These are phyloP conservation scores for Aramus guarauna DNA, from an alignment of 2,113 vertebrate genomes.

Conservation along the genomic window DNA sequence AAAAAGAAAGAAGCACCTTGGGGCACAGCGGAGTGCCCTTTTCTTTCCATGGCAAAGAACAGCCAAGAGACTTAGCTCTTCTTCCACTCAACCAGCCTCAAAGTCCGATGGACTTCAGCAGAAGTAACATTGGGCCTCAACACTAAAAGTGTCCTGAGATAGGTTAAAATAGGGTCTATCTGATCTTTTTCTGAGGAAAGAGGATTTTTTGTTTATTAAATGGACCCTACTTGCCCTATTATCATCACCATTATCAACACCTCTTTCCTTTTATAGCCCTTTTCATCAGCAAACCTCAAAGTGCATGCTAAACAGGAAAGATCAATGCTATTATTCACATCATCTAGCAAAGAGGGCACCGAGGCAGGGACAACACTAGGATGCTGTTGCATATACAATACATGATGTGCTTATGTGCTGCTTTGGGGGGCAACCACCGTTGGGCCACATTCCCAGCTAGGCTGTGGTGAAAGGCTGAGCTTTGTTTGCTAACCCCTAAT, in stretches of 20 bases:
- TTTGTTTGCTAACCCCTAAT: background rate
- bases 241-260: background rate
- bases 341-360: background rate
- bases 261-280: background rate
- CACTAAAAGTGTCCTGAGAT: background rate
- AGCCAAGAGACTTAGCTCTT: background rate
- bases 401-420: background rate
- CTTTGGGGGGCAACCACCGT: fast-evolving
- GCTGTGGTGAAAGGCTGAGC: background rate
- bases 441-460: background rate
- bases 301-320: background rate
- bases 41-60: background rate
- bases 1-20: background rate
- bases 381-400: background rate
- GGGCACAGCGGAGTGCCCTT: background rate
- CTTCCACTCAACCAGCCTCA: background rate
- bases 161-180: background rate
- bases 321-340: background rate
- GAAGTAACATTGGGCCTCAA: background rate
- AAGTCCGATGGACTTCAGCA: background rate
- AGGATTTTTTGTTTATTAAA: background rate
- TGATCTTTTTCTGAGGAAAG: background rate
- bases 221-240: background rate
- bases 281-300: background rate
- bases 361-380: background rate